phyloP scores from a whole-genome alignment of 2,113 vertebrate species.

The Protomyctophum bolini region DNA sequence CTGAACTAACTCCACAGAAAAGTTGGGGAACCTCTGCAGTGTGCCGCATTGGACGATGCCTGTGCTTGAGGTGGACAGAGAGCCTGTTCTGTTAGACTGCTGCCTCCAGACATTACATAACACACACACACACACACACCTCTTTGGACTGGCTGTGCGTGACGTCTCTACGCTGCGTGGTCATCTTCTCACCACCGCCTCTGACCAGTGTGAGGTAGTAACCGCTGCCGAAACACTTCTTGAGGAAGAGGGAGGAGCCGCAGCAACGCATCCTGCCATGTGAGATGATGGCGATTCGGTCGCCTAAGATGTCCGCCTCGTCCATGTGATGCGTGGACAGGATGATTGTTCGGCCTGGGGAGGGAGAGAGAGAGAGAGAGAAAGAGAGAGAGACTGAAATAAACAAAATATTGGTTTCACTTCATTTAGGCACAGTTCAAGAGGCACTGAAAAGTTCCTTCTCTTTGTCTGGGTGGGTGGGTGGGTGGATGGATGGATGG shows the following conservation, averaged over 20 bases:
- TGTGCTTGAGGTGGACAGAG: too few species aligned
- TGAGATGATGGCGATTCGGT: constrained; percentile 96
- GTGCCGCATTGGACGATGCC: too few species aligned
- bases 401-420: neutral
- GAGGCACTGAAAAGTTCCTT: neutral
- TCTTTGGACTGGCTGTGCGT: constrained; percentile 68
- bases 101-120: too few species aligned
- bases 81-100: too few species aligned
- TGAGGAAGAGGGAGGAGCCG: constrained; percentile 95
- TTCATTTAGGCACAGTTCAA: neutral
- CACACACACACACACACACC: neutral
- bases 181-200: constrained; percentile 70
- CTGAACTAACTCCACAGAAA: too few species aligned
- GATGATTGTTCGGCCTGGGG: constrained; percentile 92
- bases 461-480: neutral
- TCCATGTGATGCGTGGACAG: constrained; percentile 98
- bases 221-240: constrained; percentile 93
- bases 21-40: too few species aligned
- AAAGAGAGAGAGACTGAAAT: too few species aligned
- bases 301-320: constrained; percentile 94
- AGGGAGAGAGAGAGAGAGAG: too few species aligned
- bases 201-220: constrained; percentile 95
- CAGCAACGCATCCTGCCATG: constrained; percentile 92
- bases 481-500: constrained; percentile 1
- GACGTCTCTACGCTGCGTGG: constrained; percentile 72